Percentiles rank a stretch among this genome's conserved stretches.
phyloP scores from a whole-genome alignment of 30 jellyfish, hydroid and myxozoan genomes.

The Haliclystus octoradiatus region DNA sequence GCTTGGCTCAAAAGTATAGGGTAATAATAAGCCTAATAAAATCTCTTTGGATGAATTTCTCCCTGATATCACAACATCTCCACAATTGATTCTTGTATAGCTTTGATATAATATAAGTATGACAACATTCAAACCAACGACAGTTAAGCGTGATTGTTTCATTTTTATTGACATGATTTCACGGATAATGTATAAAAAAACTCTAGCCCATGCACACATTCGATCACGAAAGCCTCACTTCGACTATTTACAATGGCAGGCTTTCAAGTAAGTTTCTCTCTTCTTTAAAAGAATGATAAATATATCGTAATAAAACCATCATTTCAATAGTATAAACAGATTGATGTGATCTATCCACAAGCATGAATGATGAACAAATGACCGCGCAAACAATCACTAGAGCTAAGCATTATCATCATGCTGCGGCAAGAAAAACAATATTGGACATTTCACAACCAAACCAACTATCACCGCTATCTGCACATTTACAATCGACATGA shows the following conservation, averaged over 20 bases:
- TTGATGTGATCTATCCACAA: neutral
- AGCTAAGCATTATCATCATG: neutral
- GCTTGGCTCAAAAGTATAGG: conserved; percentile 55
- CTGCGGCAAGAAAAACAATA: conserved; percentile 1
- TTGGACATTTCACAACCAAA: conserved; percentile 1
- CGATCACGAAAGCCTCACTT: neutral
- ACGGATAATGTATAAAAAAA: too few relatives aligned
- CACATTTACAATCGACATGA: neutral
- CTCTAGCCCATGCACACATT: neutral
- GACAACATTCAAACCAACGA: too few relatives aligned
- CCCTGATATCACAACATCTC: neutral
- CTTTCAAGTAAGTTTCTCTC: too few relatives aligned
- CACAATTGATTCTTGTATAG: neutral
- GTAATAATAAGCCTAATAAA: conserved; percentile 68
- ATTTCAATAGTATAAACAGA: too few relatives aligned
- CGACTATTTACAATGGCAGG: too few relatives aligned
- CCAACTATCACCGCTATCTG: neutral
- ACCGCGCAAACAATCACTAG: neutral
- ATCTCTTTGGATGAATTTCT: conserved; percentile 23
- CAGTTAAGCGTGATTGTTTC: neutral
- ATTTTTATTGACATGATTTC: neutral
- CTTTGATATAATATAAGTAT: neutral
- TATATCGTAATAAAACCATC: too few relatives aligned
- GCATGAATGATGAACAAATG: neutral
- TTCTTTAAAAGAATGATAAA: too few relatives aligned